A percentile compares a stretch with the other conserved stretches of the same genome.
Conservation (phyloP, 2,113 vertebrate species). For the Melanerpes formicivorus region DNA sequence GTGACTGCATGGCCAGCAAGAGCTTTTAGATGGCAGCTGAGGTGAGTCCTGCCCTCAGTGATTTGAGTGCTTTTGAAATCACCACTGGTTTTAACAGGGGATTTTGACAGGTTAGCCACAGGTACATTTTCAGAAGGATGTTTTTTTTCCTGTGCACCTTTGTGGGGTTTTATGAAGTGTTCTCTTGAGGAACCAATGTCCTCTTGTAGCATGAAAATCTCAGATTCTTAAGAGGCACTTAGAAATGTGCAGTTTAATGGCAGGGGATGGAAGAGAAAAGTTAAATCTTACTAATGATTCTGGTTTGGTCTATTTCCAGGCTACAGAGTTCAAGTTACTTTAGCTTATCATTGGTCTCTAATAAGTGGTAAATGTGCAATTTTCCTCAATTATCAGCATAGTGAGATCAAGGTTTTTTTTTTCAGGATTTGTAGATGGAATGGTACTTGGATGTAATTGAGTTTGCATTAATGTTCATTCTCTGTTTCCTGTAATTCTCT, state of each 20-base stretch:
- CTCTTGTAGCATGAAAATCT: not conserved
- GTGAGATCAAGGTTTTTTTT: not conserved
- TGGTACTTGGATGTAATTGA: constrained; percentile 4
- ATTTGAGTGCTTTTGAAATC: not conserved
- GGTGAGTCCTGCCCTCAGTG: not conserved
- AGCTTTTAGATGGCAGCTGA: not conserved
- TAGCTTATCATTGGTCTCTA: not conserved
- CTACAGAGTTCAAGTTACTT: not conserved
- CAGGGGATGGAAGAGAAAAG: not conserved
- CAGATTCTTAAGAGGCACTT: constrained; percentile 1
- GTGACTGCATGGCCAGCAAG: not conserved
- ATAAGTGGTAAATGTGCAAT: not conserved
- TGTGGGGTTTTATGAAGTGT: not conserved
- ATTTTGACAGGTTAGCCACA: not conserved
- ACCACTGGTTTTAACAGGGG: not conserved
- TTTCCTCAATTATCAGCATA: not conserved
- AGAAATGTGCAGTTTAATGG: constrained; percentile 4
- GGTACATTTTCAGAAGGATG: not conserved
- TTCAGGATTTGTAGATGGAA: not conserved
- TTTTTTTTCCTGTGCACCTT: not conserved
- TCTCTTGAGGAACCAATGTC: not conserved
- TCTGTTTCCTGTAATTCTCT: not conserved
- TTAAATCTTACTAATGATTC: not conserved
- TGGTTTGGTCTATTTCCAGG: not conserved
- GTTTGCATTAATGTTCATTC: constrained; percentile 12